Evolutionary conservation across 53 echinoderm and acorn worm genomes (phyloP), one percentile per base, ranked within the genome.

Genomic region (Apostichopus leukothele): DNA sequence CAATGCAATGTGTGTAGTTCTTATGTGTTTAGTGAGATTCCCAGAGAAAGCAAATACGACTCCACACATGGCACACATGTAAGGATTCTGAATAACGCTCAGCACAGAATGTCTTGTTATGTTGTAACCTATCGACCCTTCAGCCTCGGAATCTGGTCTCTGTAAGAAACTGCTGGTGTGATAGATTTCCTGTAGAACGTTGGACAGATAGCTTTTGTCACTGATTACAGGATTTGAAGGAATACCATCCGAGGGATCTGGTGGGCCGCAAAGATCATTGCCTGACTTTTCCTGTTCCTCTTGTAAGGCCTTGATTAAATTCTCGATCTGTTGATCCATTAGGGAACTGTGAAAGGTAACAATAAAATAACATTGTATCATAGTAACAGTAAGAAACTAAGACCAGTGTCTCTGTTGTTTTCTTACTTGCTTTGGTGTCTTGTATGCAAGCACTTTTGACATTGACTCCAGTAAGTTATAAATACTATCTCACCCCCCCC

Each of bases 31-130:
- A 18, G 85, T 85, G 18, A 85, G 85, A 50, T 85, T 67, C 67
- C 25, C 85, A 12, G 66, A 67, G 22, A 27, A 67, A 85, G 66
- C 67, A 50, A 66, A 85, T 60, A 85, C 57, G 5, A 67, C 61
- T 8, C 85, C 85, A 39, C 85, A 85, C 67, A 85, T 39, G 13
- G 85, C 12, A 27, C 85, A 85, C 85, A 85, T 85, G 85, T 85
- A 85, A 5, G 85, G 85, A 67, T 85, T 85, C 66, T 85, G 66
- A 4, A 85, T 67, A 16, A 60, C 50, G 26, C 60, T 60, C 51
- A 63, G 3, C 23, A 85, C 57, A 25, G 85, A 13, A 51, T 85
- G 67, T 50, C 50, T 22, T 4, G 66, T 66, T 13, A 85, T 85
- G 68, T 85, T 85, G 85, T 27, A 85, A 25, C 85, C 67, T 8